Conservation (phyloP, 2,113 vertebrate genomes). For the Apteryx owenii region DNA sequence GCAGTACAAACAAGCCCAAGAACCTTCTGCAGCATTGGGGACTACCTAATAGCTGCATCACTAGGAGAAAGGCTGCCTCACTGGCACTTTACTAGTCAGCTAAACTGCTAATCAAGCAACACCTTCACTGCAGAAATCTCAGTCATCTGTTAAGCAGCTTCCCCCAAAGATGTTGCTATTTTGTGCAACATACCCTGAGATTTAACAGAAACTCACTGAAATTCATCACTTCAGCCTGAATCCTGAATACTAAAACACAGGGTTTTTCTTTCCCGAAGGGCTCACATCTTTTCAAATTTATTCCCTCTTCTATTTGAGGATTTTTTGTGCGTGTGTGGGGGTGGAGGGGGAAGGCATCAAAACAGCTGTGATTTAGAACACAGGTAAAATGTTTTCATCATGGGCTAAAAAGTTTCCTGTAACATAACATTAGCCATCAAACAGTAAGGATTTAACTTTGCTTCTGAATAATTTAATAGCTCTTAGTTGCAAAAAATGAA, state of each 20-base stretch:
- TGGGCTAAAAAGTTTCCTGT: background rate
- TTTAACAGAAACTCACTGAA: background rate
- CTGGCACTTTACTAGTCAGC: background rate
- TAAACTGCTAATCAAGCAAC: background rate
- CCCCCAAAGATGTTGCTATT: background rate
- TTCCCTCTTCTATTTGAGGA: background rate
- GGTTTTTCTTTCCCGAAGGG: background rate
- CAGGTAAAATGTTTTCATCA: background rate
- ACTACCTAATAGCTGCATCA: rapidly evolving
- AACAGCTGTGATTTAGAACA: background rate
- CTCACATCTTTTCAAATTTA: background rate
- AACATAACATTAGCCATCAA: background rate
- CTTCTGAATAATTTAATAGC: background rate
- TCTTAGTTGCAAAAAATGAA: background rate
- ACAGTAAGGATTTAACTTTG: background rate
- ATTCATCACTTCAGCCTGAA: background rate
- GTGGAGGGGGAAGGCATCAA: background rate
- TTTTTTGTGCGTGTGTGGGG: background rate
- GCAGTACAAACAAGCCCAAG: rapidly evolving
- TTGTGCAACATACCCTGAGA: background rate
- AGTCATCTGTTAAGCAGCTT: background rate
- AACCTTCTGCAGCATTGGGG: no score
- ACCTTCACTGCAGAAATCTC: background rate
- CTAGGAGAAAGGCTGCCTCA: background rate
- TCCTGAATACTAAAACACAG: background rate